Evolutionary conservation across 2,888 invertebrate species (phyloP), one percentile per base, ranked within the genome.

Genomic region (Caprella mutica): DNA sequence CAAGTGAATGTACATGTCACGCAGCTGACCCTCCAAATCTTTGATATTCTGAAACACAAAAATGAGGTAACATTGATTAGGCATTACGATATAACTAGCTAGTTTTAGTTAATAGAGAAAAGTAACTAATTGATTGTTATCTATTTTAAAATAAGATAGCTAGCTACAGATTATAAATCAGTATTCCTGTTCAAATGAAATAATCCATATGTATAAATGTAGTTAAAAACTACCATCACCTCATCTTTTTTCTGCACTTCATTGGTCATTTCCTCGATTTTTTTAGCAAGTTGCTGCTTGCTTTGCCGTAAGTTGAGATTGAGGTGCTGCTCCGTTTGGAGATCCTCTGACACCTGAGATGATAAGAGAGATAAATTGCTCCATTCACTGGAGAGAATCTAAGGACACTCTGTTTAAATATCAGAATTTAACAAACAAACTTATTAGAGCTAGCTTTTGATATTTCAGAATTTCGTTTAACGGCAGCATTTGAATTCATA

Each of bases 1-100:
- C 68, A 98, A 81, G 72, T 86, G 94, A 76, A 97, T 93, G 92
- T 96, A 93, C 50, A 98, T 79, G 77, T 98, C 98, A 33, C 89
- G 80, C 8, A 98, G 78, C 76, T 98, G 93, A 68, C 97, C 96
- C 66, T 85, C 83, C 29, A 97, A 76, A 21, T 93, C 91, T 0
- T 74, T 67, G n/a, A 92, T 78, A 79, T 93, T 83, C 66, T 62
- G 65, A 23, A 29, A 29, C 23, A 27, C 9, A 12, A 24, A 44
- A 12, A 19, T 23, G 29, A 21, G 29, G 29, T 3, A 3, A 24
- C n/a, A 46, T 27, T 24, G 23, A 50, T 9, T 24, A n/a, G n/a
- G n/a, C n/a, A n/a, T n/a, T n/a, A n/a, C n/a, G n/a, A n/a, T n/a
- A n/a, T n/a, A n/a, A n/a, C n/a, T n/a, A n/a, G n/a, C n/a, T n/a